Base-by-base conservation (phyloP, 2,113 vertebrate genomes). In the Vimba vimba region DNA sequence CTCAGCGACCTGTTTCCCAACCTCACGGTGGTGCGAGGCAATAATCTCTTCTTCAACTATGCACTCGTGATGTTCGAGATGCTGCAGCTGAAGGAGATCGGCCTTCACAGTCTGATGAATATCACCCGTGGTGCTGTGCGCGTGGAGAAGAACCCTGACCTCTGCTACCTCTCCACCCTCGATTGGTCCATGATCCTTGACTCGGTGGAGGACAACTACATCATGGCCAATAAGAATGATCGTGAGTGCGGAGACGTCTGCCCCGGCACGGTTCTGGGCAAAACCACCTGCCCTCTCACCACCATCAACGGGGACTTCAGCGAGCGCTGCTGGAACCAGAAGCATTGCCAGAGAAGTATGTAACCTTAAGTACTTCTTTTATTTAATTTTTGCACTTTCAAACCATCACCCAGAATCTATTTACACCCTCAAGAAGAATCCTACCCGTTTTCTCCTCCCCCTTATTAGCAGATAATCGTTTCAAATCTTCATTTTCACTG, bases 101-200 rank as follows among this genome's bases (percentile, higher is more conserved):
- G 98, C 74, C 97, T 99, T 25, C 95, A 96, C 4, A 98, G 92
- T 92, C 95, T 99, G 73, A 98, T 97, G 96, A 99, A 99, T 92
- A 97, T 99, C 66, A 99, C 97, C 0, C 94, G 98, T 0, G 98
- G 98, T 0, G 95, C 98, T 0, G 98, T 99, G 86, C 94, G 98
- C 27, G 97, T 99, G 0, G 98, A 99, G 95, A 99, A 98, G 93
- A 99, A 99, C 92, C 96, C 97, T 0, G 97, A 98, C 17, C 94
- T 99, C 1, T 99, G 98, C 87, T 99, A 99, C 89, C 92, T 99
- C 82, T 96, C 97, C 90, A 99, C 98, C 0, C 97, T 99, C 0
- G 98, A 99, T 94, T 99, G 98, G 98, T 98, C 97, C 0, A 97
- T 96, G 86, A 96, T 99, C 89, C 89, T 99, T 19, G 98, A 99